Conservation (phyloP, 2,113 vertebrate genomes). For the human region GRCh38 chr11:84358001-84358500, state of each 20-base stretch:
- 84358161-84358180: background rate
- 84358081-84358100: background rate
- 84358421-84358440: conserved; percentile 16
- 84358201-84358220: conserved; percentile 58
- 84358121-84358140: conserved; percentile 21
- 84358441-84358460: background rate
- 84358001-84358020: background rate
- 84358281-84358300: conserved; percentile 58
- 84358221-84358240: conserved; percentile 70
- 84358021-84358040: background rate
- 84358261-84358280: conserved; percentile 71
- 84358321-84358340: conserved; percentile 37
- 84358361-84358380: background rate
- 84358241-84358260: conserved; percentile 58
- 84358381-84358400: background rate
- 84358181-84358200: conserved; percentile 27
- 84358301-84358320: conserved; percentile 56
- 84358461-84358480: conserved; percentile 24
- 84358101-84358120: background rate
- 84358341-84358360: conserved; percentile 14
- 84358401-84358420: conserved; percentile 5
- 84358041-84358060: background rate
- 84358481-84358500: conserved; percentile 23
- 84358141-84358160: background rate
- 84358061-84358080: background rate